Conservation (phyloP, 2,888 invertebrate species). For the Netelia melanura region DNA sequence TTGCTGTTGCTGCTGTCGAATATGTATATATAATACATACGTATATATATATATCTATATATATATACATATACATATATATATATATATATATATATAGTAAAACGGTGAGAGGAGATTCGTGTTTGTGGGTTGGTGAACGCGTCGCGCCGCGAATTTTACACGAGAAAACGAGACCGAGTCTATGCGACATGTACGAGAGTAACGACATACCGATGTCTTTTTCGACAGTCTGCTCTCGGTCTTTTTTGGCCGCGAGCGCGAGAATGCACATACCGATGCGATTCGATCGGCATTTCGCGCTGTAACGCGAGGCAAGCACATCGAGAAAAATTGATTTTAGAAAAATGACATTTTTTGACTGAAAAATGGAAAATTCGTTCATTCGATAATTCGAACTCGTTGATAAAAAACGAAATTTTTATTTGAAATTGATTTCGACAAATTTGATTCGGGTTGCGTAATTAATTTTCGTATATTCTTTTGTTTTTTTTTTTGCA, state of each 20-base stretch:
- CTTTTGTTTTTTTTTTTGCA: background rate
- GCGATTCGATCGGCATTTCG: slow-evolving; percentile 52
- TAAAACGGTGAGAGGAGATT: slow-evolving; percentile 40
- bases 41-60: slow-evolving; percentile 11
- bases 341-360: no score
- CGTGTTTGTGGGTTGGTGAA: slow-evolving; percentile 54
- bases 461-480: background rate
- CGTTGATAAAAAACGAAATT: no score
- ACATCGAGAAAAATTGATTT: slow-evolving; percentile 45
- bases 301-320: slow-evolving; percentile 34
- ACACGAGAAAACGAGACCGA: slow-evolving; percentile 65
- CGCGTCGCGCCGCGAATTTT: slow-evolving; percentile 53
- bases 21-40: slow-evolving; percentile 6
- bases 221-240: slow-evolving; percentile 43
- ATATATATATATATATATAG: slow-evolving; percentile 19
- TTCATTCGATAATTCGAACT: no score
- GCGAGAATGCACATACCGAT: slow-evolving; percentile 20
- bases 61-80: background rate
- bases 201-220: slow-evolving; percentile 60
- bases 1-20: slow-evolving; percentile 58
- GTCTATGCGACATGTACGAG: slow-evolving; percentile 49
- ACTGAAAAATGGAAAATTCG: no score
- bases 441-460: background rate
- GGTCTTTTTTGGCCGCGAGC: slow-evolving; percentile 47
- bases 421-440: no score